Evolutionary conservation across 1,140 invertebrate genomes (phyloP).

Genomic region (Sweltsa coloradensis): DNA sequence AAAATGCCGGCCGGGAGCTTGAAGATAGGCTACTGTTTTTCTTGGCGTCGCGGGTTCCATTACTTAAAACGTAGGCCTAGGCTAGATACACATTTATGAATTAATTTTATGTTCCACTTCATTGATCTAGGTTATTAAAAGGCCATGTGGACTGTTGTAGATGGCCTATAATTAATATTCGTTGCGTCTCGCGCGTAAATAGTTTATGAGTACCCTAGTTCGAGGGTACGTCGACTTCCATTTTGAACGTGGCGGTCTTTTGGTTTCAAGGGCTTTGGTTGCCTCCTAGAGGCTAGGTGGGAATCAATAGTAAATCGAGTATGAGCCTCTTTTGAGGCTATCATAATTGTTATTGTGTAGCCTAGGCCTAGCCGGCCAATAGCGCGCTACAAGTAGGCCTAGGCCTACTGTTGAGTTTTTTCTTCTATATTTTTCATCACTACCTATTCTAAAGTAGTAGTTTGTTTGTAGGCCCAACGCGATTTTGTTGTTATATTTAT

Average conservation of each 20-base stretch:
- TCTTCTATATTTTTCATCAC: too few relatives aligned
- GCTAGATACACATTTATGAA: too few relatives aligned
- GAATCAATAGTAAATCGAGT: conserved; percentile 19
- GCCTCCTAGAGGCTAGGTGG: conserved; percentile 15
- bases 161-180: neutral
- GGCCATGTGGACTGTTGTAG: neutral
- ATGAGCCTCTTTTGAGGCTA: conserved; percentile 15
- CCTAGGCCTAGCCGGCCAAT: too few relatives aligned
- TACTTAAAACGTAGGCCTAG: too few relatives aligned
- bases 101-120: neutral
- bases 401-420: too few relatives aligned
- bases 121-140: neutral
- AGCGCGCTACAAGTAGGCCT: too few relatives aligned
- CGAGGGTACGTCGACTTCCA: conserved; percentile 15
- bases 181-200: conserved; percentile 1
- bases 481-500: too few relatives aligned
- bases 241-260: conserved; percentile 21
- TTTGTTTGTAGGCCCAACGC: too few relatives aligned
- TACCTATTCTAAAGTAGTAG: too few relatives aligned
- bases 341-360: conserved; percentile 3
- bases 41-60: too few relatives aligned
- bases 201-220: conserved; percentile 1
- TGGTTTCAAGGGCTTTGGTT: conserved; percentile 5
- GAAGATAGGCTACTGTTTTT: conserved; percentile 9
- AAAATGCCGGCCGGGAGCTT: conserved; percentile 12